Conservation (phyloP, 2,797 vertebrate genomes). For the Falco rusticolus region DNA sequence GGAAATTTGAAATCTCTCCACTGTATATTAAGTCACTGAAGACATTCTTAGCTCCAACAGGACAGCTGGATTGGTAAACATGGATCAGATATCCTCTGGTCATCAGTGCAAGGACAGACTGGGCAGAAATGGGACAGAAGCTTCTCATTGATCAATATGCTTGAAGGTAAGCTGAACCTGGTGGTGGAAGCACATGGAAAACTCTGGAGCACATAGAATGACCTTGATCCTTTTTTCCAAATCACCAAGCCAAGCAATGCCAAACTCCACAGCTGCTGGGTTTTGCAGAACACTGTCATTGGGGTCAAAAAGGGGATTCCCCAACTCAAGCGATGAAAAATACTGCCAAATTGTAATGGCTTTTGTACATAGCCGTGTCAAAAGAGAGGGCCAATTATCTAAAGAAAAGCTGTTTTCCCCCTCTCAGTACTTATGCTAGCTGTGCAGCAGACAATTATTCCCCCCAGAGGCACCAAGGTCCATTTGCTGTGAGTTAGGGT, state of each 20-base stretch:
- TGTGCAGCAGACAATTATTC: background rate
- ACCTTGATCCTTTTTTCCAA: background rate
- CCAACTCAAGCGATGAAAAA: background rate
- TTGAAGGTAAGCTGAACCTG: background rate
- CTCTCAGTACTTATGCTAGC: background rate
- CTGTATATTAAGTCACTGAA: background rate
- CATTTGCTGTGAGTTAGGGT: background rate
- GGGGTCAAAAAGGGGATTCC: background rate
- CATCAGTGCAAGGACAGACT: background rate
- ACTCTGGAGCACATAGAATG: background rate
- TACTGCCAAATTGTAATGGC: background rate
- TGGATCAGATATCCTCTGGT: background rate
- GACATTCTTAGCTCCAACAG: background rate
- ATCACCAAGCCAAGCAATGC: background rate
- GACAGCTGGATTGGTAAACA: background rate
- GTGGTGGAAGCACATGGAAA: background rate
- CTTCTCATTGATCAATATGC: background rate
- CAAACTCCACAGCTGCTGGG: background rate
- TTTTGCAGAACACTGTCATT: background rate
- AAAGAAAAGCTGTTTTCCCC: background rate
- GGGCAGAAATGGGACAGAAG: background rate
- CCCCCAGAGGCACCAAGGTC: background rate
- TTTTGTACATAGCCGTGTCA: background rate
- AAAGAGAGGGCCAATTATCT: background rate
- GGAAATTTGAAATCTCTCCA: background rate